These are phyloP conservation scores for Elgaria multicarinata DNA, from an alignment of 2,113 vertebrate genomes.

Conservation along the genomic window DNA sequence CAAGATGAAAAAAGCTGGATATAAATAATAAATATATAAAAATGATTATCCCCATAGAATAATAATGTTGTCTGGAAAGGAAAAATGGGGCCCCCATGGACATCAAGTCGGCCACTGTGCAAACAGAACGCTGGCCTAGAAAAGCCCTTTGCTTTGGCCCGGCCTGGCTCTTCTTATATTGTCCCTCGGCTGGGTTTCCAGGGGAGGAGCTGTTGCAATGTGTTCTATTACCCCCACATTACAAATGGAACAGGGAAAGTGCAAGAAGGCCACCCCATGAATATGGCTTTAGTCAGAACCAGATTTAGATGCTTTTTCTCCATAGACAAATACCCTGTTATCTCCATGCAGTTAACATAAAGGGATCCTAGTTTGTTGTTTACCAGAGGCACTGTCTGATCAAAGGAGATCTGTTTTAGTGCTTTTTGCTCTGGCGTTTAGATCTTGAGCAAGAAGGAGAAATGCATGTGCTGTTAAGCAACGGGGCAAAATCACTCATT, in stretches of 20 bases:
- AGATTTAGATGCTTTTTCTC: neutral
- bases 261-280: neutral
- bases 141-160: neutral
- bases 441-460: neutral
- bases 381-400: neutral
- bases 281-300: neutral
- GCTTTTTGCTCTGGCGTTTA: neutral
- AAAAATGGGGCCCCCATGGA: too few relatives aligned
- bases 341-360: neutral
- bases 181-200: neutral
- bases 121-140: too few relatives aligned
- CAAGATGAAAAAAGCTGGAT: too few relatives aligned
- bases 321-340: neutral
- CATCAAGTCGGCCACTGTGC: too few relatives aligned
- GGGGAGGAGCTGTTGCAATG: neutral
- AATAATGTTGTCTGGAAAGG: too few relatives aligned
- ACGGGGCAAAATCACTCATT: neutral
- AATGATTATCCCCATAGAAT: too few relatives aligned
- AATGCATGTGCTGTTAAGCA: neutral
- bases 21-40: too few relatives aligned
- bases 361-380: neutral
- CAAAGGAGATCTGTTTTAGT: neutral
- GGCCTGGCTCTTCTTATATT: neutral
- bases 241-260: neutral
- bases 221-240: neutral